These are phyloP conservation scores for Piaya cayana DNA, from an alignment of 2,113 vertebrate species.

Conservation along the genomic window DNA sequence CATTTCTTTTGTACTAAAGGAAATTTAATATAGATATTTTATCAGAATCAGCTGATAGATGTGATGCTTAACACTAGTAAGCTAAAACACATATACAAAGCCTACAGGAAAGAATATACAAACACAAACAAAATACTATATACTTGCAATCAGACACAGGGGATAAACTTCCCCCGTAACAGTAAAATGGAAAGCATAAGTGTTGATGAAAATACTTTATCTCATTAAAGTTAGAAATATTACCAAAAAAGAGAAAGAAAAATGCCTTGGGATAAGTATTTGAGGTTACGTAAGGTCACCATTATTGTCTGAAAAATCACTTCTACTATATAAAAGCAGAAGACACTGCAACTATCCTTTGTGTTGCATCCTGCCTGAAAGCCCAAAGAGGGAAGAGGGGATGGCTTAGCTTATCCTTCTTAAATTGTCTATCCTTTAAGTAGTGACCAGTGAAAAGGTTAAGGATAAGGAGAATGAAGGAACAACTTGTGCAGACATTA, in stretches of 20 bases:
- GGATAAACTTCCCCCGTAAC: not conserved
- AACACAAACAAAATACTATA: not conserved
- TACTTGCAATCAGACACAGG: not conserved
- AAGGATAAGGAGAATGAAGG: not conserved
- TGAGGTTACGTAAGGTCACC: not conserved
- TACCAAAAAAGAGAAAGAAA: not conserved
- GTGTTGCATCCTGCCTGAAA: not conserved
- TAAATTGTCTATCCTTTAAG: not conserved
- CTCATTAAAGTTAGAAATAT: not conserved
- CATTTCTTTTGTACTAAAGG: not conserved
- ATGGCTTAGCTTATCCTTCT: not conserved
- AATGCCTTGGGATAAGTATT: not conserved
- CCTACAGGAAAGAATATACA: not conserved
- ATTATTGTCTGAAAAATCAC: rapidly evolving
- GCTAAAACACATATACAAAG: not conserved
- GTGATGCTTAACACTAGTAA: not conserved
- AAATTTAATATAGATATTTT: not conserved
- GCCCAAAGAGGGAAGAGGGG: not conserved
- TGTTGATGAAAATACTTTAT: not conserved
- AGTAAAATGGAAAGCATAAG: not conserved
- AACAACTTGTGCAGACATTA: not conserved
- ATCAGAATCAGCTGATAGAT: not conserved
- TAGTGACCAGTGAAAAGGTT: not conserved
- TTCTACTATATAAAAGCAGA: not conserved
- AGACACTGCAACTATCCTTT: not conserved